Base-by-base conservation (phyloP, 2,888 invertebrate species). In the Acleris cristana region DNA sequence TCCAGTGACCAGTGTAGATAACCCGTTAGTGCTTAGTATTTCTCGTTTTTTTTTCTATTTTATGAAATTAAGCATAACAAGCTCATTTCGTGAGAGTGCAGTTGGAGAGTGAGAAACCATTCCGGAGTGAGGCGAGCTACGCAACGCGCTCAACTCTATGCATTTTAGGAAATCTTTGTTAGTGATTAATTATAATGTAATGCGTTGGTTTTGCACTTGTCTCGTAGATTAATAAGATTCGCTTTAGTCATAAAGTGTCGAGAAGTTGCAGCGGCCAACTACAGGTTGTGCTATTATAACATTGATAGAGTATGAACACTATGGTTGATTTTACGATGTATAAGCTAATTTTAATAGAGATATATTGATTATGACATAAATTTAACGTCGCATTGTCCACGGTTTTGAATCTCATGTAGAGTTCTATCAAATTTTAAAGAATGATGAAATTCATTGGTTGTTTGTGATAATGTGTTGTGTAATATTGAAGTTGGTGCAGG, bases 231-330 rank as follows among this genome's bases (percentile, higher is more conserved):
- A 70, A 64, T 84, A 79, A 80, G 79, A 80, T 83, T 84, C 82
- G 62, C 61, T 80, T 85, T 87, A 90, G 88, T 81, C 79, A 77
- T 84, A 81, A 73, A 77, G 75, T 76, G 71, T 74, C 80, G 83
- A 76, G 72, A 72, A 85, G 86, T 87, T 84, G 88, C 84, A 74
- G 81, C 79, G 79, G 81, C 82, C 83, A 84, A 89, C 85, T 81
- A 76, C 80, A 81, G 92, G 91, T 91, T 92, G 90, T 90, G 86
- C 85, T 88, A 88, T 79, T 69, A 66, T 75, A 71, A 70, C 71
- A 73, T 64, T 69, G 69, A 73, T 67, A 70, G 69, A 67, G 66
- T 73, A 72, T 66, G 62, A 65, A 67, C 63, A 67, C 67, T 60
- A 71, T 62, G 40, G 69, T 73, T 71, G 69, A 71, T 70, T 71